Evolutionary conservation across 2,888 invertebrate genomes (phyloP), one percentile per base, ranked within the genome.

Genomic region (Amblyjoppa fuscipennis): DNA sequence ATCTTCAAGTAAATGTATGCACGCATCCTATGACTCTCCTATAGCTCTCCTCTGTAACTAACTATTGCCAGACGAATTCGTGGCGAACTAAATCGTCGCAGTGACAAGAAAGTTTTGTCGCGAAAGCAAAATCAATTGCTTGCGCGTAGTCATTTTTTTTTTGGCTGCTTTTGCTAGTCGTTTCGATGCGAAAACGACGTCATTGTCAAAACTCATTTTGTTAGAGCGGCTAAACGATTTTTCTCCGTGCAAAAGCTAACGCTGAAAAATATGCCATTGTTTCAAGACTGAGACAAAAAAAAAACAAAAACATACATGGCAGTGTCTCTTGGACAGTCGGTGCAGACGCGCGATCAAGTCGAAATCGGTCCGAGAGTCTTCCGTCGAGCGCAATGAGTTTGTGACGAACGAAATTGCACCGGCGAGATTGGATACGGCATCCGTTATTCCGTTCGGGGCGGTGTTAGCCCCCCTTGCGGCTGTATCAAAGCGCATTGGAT

Each of bases 401-500:
- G 45, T 49, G 45, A 11, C 49, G 38, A 70, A 53, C 64, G 31
- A 68, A 73, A 76, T 61, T 68, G 64, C 69, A 49, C n/a, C 25
- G 20, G 38, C 11, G 20, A n/a, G 6, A 64, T 56, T 31, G 64
- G 3, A 41, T 41, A 25, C 20, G 13, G 16, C 28, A 41, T 28
- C 13, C n/a, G 70, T 75, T 70, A 49, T 70, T 68, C 69, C 59
- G n/a, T 71, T 28, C 31, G n/a, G 41, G 41, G 64, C 64, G 31
- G 31, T 51, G 68, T 61, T 78, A 45, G 45, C 59, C 70, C 77
- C 11, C 41, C 45, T 53, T 53, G 64, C 13, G 25, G 25, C 1
- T 71, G 73, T 64, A 45, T 85, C 83, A 77, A 77, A 80, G 77
- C 68, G 53, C 76, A 56, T 5, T 53, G 34, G 38, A 69, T 41